Conservation (phyloP, 2,797 vertebrate genomes). For the Rhinatrema bivittatum region DNA sequence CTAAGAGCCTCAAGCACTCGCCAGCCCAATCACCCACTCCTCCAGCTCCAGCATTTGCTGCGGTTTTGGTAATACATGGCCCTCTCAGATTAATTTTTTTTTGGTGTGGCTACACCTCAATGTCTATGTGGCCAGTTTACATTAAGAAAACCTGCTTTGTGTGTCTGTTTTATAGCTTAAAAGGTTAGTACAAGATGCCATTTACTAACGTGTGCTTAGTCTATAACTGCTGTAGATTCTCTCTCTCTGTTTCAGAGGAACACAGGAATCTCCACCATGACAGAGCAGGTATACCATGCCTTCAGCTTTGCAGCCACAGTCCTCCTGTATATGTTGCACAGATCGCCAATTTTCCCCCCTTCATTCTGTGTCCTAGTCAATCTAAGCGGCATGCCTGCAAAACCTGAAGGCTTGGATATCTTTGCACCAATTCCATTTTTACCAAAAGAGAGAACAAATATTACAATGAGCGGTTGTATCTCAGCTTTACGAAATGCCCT, state of each 20-base stretch:
- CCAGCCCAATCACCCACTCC: too few species aligned
- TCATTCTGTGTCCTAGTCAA: slow-evolving; percentile 30
- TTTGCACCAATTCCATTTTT: slow-evolving; percentile 22
- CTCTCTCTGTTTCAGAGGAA: slow-evolving; percentile 98
- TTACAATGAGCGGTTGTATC: slow-evolving; percentile 26
- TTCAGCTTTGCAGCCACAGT: slow-evolving; percentile 51
- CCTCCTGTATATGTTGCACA: too few species aligned
- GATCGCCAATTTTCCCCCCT: too few species aligned
- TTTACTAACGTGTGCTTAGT: slow-evolving; percentile 19
- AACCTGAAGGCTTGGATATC: slow-evolving; percentile 51
- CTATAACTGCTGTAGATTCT: slow-evolving; percentile 51
- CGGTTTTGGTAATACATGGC: too few species aligned
- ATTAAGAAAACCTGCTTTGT: too few species aligned
- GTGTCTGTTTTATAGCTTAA: too few species aligned
- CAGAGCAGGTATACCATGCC: slow-evolving; percentile 84
- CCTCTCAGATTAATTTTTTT: too few species aligned
- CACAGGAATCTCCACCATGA: slow-evolving; percentile 94
- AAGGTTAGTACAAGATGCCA: not conserved
- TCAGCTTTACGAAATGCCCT: too few species aligned
- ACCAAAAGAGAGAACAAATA: slow-evolving; percentile 28
- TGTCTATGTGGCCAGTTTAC: too few species aligned
- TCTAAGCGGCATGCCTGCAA: slow-evolving; percentile 42
- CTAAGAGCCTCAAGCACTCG: too few species aligned
- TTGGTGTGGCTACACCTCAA: too few species aligned
- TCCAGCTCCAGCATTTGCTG: too few species aligned